Base-by-base conservation (phyloP, 2,888 invertebrate genomes). In the Odontomyia ornata region DNA sequence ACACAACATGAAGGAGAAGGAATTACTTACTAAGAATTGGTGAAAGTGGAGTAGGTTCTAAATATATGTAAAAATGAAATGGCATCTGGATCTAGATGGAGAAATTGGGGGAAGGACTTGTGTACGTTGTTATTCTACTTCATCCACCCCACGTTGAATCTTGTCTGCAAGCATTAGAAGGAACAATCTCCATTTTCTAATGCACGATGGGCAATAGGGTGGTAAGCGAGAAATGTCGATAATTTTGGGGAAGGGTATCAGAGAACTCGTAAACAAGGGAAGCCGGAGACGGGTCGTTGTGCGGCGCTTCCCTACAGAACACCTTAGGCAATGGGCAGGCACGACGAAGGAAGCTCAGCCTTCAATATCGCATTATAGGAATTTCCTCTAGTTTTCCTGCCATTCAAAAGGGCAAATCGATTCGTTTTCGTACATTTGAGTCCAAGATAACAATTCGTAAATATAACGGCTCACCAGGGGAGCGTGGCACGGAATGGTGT, bases 341-440 rank as follows among this genome's bases (percentile, higher is more conserved):
- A 25, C 67, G 76, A 36, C 52, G 71, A 62, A 72, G 65, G 71
- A 69, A 73, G 76, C 69, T 77, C 77, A 75, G 71, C 75, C 75
- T 78, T 77, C 77, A 76, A 78, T 78, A 78, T 78, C 78, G 57
- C 75, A 78, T 78, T 78, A 77, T 77, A 75, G 71, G 67, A 78
- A 78, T 78, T 78, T 78, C 77, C 78, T 78, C 56, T 67, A 76
- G 69, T 78, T 77, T 78, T 78, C 78, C 78, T 78, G 78, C 71
- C 71, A 57, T 73, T 78, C 71, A 77, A 71, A 75, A 79, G 77
- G 75, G 71, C 64, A 79, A 77, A 77, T 79, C 79, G 79, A 79
- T 79, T 78, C 69, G 57, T 67, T 46, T 57, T 62, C 27, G 64
- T 73, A 67, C 67, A 62, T 76, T 76, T 64, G 60, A 18, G 28